Percentiles rank a stretch among this genome's conserved stretches.
phyloP scores from a whole-genome alignment of 1,140 invertebrate species.

The Muscidifurax raptorellus region DNA sequence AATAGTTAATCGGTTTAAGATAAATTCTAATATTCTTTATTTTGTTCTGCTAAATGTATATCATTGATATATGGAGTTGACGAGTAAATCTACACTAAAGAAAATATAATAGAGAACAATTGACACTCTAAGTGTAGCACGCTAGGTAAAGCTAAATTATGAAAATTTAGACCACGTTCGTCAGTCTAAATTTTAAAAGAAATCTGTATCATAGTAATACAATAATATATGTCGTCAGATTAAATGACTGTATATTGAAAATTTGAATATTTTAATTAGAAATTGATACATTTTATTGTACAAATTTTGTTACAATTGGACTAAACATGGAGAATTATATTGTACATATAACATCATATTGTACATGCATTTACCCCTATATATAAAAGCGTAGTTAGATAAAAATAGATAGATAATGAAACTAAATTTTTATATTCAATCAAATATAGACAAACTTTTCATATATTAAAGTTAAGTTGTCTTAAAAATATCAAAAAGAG shows the following conservation, averaged over 20 bases:
- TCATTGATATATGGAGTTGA: slow-evolving; percentile 29
- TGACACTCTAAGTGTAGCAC: slow-evolving; percentile 31
- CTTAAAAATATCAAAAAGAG: background rate
- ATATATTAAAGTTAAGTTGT: background rate
- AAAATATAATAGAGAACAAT: slow-evolving; percentile 20
- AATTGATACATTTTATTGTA: slow-evolving; percentile 17
- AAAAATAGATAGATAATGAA: slow-evolving; percentile 39
- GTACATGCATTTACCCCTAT: slow-evolving; percentile 37
- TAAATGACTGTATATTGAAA: slow-evolving; percentile 9
- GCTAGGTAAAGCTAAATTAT: slow-evolving; percentile 8
- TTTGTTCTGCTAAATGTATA: slow-evolving; percentile 28
- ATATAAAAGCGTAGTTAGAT: slow-evolving; percentile 24
- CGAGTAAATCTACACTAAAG: slow-evolving; percentile 5
- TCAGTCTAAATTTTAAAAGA: slow-evolving; percentile 32
- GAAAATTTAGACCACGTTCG: slow-evolving; percentile 11
- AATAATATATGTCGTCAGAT: background rate
- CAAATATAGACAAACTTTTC: slow-evolving; percentile 21
- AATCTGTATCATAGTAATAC: slow-evolving; percentile 41
- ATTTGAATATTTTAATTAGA: slow-evolving; percentile 17
- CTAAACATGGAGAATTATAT: slow-evolving; percentile 23
- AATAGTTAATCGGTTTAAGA: slow-evolving; percentile 6
- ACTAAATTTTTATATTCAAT: slow-evolving; percentile 46
- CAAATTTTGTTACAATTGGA: slow-evolving; percentile 29
- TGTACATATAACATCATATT: too few relatives aligned
- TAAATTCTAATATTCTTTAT: slow-evolving; percentile 24